These are phyloP conservation scores for Neostethus bicornis DNA, from an alignment of 2,797 vertebrate species.

Conservation along the genomic window DNA sequence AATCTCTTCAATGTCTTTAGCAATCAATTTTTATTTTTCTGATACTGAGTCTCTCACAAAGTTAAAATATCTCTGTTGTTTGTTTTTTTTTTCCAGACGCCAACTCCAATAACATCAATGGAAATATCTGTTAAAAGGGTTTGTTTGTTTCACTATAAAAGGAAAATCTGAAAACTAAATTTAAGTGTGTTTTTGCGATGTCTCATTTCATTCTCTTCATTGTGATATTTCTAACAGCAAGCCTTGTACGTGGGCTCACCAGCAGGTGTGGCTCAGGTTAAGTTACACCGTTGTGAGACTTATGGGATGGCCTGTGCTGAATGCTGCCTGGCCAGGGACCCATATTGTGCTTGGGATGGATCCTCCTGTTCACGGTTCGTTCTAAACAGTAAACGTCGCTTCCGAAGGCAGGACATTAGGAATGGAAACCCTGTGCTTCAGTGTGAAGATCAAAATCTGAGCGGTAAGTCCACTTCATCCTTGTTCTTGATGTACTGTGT, in stretches of 20 bases:
- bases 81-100: slow-evolving; percentile 71
- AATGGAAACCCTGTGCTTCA: slow-evolving; percentile 87
- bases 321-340: slow-evolving; percentile 94
- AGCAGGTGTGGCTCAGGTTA: slow-evolving; percentile 85
- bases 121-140: slow-evolving; percentile 96
- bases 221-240: slow-evolving; percentile 79
- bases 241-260: slow-evolving; percentile 86
- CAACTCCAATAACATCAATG: slow-evolving; percentile 89
- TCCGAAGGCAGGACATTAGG: slow-evolving; percentile 85
- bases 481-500: neutral
- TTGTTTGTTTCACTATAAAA: slow-evolving; percentile 44
- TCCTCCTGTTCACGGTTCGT: slow-evolving; percentile 82
- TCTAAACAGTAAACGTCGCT: slow-evolving; percentile 83
- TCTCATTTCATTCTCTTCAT: slow-evolving; percentile 30
- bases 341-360: slow-evolving; percentile 94
- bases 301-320: slow-evolving; percentile 92
- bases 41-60: neutral
- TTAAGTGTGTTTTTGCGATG: neutral
- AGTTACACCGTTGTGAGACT: slow-evolving; percentile 88
- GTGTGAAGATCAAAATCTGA: slow-evolving; percentile 88
- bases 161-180: neutral
- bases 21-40: neutral
- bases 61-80: neutral
- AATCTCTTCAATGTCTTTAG: neutral
- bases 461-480: slow-evolving; percentile 73